A percentile compares a stretch with the other conserved stretches of the same genome.
Conservation (phyloP, 1,140 invertebrate genomes). For the Thaumatotibia leucotreta region DNA sequence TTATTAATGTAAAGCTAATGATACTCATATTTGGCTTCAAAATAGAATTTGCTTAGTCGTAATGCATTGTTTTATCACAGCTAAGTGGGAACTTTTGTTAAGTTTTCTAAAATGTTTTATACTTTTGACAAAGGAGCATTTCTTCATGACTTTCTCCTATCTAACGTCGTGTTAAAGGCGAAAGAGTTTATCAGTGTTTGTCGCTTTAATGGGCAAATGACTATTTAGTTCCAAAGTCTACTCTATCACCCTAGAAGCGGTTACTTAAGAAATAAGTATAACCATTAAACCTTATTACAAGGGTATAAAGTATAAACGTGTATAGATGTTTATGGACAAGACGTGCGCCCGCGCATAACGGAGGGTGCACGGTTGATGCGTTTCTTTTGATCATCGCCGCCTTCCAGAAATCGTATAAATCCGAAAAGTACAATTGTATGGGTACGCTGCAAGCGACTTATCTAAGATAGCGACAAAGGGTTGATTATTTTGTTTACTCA, state of each 20-base stretch:
- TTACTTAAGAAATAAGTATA: not conserved
- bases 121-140: not conserved
- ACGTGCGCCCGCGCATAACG: conserved; percentile 1
- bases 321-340: not conserved
- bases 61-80: not conserved
- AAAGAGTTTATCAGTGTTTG: not conserved
- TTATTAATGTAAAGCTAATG: not conserved
- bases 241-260: not conserved
- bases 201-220: not conserved
- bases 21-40: not conserved
- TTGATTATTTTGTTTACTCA: not conserved
- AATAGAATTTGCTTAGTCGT: not conserved
- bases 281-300: not conserved
- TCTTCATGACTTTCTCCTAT: not conserved
- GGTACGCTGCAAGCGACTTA: not conserved
- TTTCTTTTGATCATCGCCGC: conserved; percentile 7
- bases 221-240: not conserved
- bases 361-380: not conserved
- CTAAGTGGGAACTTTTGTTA: not conserved
- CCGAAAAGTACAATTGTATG: not conserved
- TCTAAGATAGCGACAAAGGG: not conserved
- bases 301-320: not conserved
- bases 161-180: not conserved
- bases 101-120: not conserved
- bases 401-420: conserved; percentile 9